Evolutionary conservation across 2,113 vertebrate species (phyloP), one percentile per base, ranked within the genome.

Genomic region (Melospiza georgiana): DNA sequence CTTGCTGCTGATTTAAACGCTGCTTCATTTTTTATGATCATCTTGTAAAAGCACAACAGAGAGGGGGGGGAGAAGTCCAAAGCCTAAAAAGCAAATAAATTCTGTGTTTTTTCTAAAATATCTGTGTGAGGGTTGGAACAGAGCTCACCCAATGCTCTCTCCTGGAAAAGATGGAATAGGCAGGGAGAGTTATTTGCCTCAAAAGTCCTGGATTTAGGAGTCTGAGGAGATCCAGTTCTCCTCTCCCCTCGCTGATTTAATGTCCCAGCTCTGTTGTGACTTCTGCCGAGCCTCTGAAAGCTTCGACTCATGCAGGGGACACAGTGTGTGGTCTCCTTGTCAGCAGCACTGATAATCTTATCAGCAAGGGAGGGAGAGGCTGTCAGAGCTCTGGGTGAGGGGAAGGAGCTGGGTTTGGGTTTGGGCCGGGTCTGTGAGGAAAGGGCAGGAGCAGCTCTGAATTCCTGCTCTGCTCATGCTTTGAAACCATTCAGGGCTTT

Each of bases 401-500:
- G 51, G 10, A n/a, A 52, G 27, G 28, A 69, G 55, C 31, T 21
- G 35, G 28, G 14, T 51, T 84, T 21, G 35, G 28, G 14, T 51
- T 84, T 27, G 35, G 46, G 31, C 46, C 22, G 35, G 33, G 4
- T 19, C 44, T 1, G 91, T n/a, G 55, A 87, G 66, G 41, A 37
- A 33, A 85, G 44, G 73, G 41, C 30, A 68, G n/a, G 7, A 76
- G 66, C 9, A 75, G 54, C 78, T 92, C 46, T 37, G 52, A 18
- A 10, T 52, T 63, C 43, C 65, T 88, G 86, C 55, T 91, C 75
- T 87, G 71, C 90, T 93, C 89, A 7, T 68, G 91, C 68, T 65
- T 84, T 96, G 83, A 79, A 97, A 96, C 90, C 95, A 82, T 78
- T 95, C 94, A 37, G 54, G 78, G 39, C 30, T 41, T 94, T 94